Conservation (phyloP, 2,113 vertebrate genomes). For the Periophthalmus modestus region DNA sequence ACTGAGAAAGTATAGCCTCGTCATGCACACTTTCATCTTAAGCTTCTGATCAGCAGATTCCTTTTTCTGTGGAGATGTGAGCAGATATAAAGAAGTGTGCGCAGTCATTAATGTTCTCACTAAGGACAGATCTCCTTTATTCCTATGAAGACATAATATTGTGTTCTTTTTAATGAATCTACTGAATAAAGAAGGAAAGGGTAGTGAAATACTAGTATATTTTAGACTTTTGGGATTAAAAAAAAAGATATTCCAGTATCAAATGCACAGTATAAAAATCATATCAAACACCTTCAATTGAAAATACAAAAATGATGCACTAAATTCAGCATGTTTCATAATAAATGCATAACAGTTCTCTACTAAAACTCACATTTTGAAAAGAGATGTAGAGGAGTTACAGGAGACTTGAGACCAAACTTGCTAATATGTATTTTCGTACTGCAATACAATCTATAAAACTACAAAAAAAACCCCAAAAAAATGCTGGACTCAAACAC, state of each 20-base stretch:
- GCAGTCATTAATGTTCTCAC: not conserved
- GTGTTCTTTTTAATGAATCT: not conserved
- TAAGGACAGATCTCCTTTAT: not conserved
- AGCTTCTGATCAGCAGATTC: slow-evolving; percentile 15
- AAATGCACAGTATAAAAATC: no score
- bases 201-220: no score
- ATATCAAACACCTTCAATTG: no score
- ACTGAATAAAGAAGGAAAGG: not conserved
- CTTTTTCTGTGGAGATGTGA: not conserved
- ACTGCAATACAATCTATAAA: not conserved
- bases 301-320: no score
- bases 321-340: no score
- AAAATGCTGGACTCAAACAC: not conserved
- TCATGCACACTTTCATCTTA: slow-evolving; percentile 3
- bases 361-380: not conserved
- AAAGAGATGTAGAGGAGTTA: not conserved
- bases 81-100: not conserved
- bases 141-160: not conserved
- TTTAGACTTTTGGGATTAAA: no score
- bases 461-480: not conserved
- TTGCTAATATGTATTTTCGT: not conserved
- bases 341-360: no score
- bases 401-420: not conserved
- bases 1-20: not conserved
- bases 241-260: no score